Evolutionary conservation across 2,797 vertebrate genomes (phyloP).

Genomic region (Esox masquinongy): DNA sequence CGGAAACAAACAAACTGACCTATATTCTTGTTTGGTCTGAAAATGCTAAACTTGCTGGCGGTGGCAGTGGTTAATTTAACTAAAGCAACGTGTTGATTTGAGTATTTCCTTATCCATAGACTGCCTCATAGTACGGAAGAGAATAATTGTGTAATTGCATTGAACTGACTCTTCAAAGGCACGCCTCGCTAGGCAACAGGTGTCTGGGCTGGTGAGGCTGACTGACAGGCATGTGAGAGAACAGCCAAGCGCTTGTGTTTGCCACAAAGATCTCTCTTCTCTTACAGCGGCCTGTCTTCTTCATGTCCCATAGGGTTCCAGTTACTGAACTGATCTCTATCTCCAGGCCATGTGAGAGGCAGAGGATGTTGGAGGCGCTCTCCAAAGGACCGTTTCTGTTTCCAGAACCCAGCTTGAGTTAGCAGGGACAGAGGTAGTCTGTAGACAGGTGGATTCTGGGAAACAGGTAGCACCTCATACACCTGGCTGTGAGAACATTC

Average conservation of each 20-base stretch:
- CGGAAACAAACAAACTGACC: background rate
- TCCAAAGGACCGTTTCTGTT: constrained; percentile 60
- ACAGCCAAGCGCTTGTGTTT: constrained; percentile 79
- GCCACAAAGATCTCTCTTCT: constrained; percentile 80
- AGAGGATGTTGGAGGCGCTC: constrained; percentile 65
- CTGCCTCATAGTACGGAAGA: background rate
- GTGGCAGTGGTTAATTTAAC: too few relatives aligned
- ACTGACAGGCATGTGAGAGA: constrained; percentile 73
- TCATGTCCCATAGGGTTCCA: constrained; percentile 68
- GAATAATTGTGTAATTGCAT: background rate
- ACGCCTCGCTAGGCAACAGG: constrained; percentile 68
- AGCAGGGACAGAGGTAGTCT: constrained; percentile 63
- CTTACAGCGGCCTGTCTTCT: constrained; percentile 68
- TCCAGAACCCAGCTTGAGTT: constrained; percentile 69
- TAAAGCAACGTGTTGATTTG: too few relatives aligned
- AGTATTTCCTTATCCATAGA: background rate
- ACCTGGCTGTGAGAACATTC: constrained; percentile 46
- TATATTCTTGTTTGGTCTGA: background rate
- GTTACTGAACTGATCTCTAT: constrained; percentile 69
- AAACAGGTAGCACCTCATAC: constrained; percentile 50
- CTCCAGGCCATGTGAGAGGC: constrained; percentile 37
- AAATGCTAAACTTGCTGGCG: too few relatives aligned
- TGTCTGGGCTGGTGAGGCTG: constrained; percentile 62
- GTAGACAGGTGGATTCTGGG: constrained; percentile 37
- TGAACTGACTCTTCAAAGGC: constrained; percentile 17